phyloP scores from a whole-genome alignment of 1,140 invertebrate genomes.

The Xylocopa sonorina region DNA sequence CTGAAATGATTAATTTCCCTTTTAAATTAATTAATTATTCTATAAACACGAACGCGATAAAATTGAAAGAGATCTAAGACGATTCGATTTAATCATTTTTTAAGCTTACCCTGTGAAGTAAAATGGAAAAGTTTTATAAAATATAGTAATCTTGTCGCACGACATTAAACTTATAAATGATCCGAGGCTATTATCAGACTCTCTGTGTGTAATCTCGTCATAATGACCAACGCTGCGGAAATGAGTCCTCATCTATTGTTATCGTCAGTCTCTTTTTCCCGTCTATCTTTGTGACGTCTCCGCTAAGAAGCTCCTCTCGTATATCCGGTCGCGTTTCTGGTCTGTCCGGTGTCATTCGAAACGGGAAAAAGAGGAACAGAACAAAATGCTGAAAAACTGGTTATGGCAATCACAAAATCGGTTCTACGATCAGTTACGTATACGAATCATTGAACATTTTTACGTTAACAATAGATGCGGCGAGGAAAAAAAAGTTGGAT shows the following conservation, averaged over 20 bases:
- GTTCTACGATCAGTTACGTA: not conserved
- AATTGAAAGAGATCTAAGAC: no score
- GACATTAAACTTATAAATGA: not conserved
- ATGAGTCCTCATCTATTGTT: constrained; percentile 11
- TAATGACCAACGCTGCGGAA: not conserved
- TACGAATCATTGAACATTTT: not conserved
- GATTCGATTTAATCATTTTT: not conserved
- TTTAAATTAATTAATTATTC: no score
- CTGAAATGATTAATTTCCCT: no score
- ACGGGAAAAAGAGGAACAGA: not conserved
- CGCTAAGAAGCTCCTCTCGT: not conserved
- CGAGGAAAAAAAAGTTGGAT: constrained; percentile 10
- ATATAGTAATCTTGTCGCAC: not conserved
- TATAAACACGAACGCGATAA: no score
- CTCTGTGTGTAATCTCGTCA: not conserved
- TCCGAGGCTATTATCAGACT: not conserved
- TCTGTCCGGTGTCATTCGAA: not conserved
- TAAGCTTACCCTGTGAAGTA: not conserved
- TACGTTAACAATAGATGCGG: not conserved
- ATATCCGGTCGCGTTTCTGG: not conserved
- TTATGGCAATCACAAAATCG: not conserved
- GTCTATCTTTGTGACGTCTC: not conserved
- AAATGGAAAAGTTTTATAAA: no score
- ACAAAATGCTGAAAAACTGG: not conserved
- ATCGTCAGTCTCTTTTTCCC: not conserved